phyloP scores from a whole-genome alignment of 2,113 vertebrate genomes.

The Micronycteris hirsuta region DNA sequence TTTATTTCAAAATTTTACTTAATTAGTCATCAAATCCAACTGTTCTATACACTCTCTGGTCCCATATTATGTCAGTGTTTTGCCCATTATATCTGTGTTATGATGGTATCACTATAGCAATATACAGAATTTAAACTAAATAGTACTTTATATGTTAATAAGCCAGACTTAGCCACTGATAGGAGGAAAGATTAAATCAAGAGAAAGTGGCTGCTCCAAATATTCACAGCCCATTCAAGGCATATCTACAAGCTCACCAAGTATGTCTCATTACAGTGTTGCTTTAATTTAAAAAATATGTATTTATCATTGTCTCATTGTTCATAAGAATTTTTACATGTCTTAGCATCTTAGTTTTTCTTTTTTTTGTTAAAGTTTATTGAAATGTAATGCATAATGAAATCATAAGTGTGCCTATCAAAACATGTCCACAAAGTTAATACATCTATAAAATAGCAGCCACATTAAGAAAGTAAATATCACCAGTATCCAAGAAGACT shows the following conservation, averaged over 20 bases:
- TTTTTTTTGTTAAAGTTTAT: background rate
- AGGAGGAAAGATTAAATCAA: background rate
- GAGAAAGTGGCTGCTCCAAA: background rate
- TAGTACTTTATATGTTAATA: background rate
- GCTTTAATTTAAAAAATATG: background rate
- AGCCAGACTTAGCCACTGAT: background rate
- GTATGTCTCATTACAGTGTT: background rate
- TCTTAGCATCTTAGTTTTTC: background rate
- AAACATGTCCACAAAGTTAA: background rate
- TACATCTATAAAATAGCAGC: background rate
- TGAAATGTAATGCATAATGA: background rate
- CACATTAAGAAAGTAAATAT: background rate
- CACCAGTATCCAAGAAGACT: background rate
- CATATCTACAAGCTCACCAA: background rate
- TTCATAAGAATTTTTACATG: background rate
- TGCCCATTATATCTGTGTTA: background rate
- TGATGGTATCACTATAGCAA: background rate
- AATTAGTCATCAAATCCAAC: background rate
- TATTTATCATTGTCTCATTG: background rate
- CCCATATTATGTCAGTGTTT: background rate
- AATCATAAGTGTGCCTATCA: background rate
- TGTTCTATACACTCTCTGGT: background rate
- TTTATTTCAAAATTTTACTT: constrained; percentile 24
- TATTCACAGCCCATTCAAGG: background rate
- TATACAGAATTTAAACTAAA: background rate